Evolutionary conservation across 2,797 vertebrate genomes (phyloP).

Genomic region (Coluber constrictor): DNA sequence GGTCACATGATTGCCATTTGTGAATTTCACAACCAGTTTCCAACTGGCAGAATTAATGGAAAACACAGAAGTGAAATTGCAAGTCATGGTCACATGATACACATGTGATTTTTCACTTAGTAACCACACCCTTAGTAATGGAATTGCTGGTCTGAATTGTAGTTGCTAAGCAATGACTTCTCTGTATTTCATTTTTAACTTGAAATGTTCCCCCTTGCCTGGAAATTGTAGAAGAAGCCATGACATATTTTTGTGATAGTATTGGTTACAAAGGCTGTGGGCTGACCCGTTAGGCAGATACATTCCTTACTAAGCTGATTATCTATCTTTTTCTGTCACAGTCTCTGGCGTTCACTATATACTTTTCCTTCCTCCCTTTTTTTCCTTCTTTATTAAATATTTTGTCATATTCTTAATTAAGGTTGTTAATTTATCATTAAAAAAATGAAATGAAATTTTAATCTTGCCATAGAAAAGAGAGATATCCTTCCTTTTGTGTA

Average conservation of each 20-base stretch:
- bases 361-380: not conserved
- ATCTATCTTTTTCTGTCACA: not conserved
- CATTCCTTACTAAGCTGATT: not conserved
- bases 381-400: not conserved
- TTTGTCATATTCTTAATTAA: not conserved
- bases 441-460: not conserved
- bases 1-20: not conserved
- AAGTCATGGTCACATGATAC: not conserved
- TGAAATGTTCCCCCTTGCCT: not conserved
- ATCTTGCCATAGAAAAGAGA: not conserved
- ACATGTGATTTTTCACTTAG: not conserved
- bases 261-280: not conserved
- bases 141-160: not conserved
- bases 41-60: not conserved
- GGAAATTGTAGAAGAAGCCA: not conserved
- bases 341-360: not conserved
- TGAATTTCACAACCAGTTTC: not conserved
- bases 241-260: not conserved
- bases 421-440: not conserved
- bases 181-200: not conserved
- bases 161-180: not conserved
- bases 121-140: not conserved
- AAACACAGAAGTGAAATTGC: not conserved
- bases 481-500: not conserved
- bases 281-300: not conserved